Evolutionary conservation across 92 coral and sea anemone genomes (phyloP), one percentile per base, ranked within the genome.

Genomic region (Zoanthus sansibaricus): DNA sequence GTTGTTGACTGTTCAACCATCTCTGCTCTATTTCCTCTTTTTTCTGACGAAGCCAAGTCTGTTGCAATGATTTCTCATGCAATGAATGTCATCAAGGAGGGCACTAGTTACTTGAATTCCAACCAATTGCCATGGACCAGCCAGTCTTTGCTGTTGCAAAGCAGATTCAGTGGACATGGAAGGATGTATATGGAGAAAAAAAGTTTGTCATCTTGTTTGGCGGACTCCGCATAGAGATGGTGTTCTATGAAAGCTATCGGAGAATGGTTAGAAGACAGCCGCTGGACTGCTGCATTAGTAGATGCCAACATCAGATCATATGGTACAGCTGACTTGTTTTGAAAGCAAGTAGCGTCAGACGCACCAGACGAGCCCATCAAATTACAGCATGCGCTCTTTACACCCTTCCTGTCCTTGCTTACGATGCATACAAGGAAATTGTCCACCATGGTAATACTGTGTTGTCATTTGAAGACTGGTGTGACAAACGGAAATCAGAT

Each of bases 301-400:
- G 93, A 92, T 15, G 89, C 93, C 16, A 79, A 87, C 55, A 89
- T 90, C 14, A 86, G 88, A 18, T 61, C 93, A 17, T 12, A 88
- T 30, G 93, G 95, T 61, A 93, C 90, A 77, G 93, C 95, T 6
- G 95, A 90, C 42, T 93, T 93, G 32, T 90, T 93, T 66, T 93
- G 59, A 93, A 93, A 82, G 92, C 91, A 17, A 15, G 82, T 20
- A 88, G 82, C 55, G 64, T 15, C 64, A 58, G 67, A 48, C 94
- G 90, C 68, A 64, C 96, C 73, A 64, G 93, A 73, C 49, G 92
- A 33, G 91, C 94, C 56, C 94, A 93, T 86, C 94, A 93, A 75
- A 85, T 93, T 31, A 93, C 91, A 15, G 94, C 94, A 13, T 59
- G 96, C 79, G 45, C 80, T 37, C 86, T 91, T 88, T 37, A 84